Evolutionary conservation across 2,888 invertebrate species (phyloP), one percentile per base, ranked within the genome.

Genomic region (Sphaeridia pumilis): DNA sequence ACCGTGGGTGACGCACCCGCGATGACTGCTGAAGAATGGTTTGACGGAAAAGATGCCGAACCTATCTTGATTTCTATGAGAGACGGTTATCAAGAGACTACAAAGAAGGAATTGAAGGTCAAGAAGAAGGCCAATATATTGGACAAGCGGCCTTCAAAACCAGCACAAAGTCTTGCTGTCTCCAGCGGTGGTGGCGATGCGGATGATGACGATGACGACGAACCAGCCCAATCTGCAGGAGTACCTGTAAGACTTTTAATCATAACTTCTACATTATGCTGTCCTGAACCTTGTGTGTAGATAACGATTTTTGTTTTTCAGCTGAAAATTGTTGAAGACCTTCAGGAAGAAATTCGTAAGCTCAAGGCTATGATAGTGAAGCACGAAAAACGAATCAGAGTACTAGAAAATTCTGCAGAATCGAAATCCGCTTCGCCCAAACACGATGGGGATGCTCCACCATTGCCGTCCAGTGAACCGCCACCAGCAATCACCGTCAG

Each of bases 321-420:
- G 65, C 27, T 63, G 38, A 65, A 65, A 51, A 60, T 65, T 45
- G 73, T 89, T 20, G 86, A 87, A 65, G 88, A 88, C 69, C 78
- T 88, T 65, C 80, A 83, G 36, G 88, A 90, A 68, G 90, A 90
- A 72, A 88, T 92, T 65, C 80, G 89, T 54, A 89, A 89, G 70
- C 73, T 92, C 61, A 92, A 92, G 69, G 85, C 89, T n/a, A 87
- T 92, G 71, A 87, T 92, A 64, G 86, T 92, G 25, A 90, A 90
- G 68, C 92, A 92, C 69, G 92, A 92, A 74, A 89, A 87, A 65
- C 76, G 87, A 49, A 86, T 87, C 69, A 76, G 84, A 34, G 82
- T 84, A 3, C 72, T 87, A 10, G 87, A 87, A 69, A 82, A 83
- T 26, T 54, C 58, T 41, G 57, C 53, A 20, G 56, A 55, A 14